Evolutionary conservation across 1,140 invertebrate species (phyloP).

Genomic region (Sminthurides bifidus): DNA sequence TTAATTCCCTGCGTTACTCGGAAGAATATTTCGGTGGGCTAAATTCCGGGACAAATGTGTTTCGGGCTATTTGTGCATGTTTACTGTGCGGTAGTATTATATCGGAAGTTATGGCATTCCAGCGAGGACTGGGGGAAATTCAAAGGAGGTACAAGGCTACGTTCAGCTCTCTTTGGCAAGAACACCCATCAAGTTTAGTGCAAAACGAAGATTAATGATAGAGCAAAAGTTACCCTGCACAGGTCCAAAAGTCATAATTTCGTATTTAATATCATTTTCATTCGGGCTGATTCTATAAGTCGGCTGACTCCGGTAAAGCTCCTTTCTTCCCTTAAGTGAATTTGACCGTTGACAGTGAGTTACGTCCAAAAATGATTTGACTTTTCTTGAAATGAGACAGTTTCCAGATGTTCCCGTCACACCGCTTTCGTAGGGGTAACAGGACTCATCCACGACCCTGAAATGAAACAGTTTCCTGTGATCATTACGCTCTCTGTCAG

Average conservation of each 20-base stretch:
- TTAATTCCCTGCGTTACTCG: too few relatives aligned
- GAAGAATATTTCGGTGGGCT: too few relatives aligned
- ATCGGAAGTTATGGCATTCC: too few relatives aligned
- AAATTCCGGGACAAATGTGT: too few relatives aligned
- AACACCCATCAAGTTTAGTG: too few relatives aligned
- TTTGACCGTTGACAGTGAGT: conserved; percentile 24
- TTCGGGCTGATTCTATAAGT: conserved; percentile 64
- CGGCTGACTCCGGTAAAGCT: conserved; percentile 63
- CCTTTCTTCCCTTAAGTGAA: conserved; percentile 26
- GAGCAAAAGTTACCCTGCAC: conserved; percentile 80
- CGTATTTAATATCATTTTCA: conserved; percentile 54
- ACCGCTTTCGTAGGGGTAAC: conserved; percentile 63
- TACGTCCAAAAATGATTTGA: conserved; percentile 25
- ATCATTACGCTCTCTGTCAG: background rate
- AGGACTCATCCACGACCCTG: conserved; percentile 65
- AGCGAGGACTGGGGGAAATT: too few relatives aligned
- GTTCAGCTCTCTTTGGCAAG: too few relatives aligned
- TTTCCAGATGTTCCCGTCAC: conserved; percentile 37
- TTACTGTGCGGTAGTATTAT: too few relatives aligned
- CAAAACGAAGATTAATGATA: too few relatives aligned
- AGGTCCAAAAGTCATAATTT: conserved; percentile 81
- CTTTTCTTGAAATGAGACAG: conserved; percentile 38
- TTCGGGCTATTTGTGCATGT: too few relatives aligned
- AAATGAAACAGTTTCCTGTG: background rate
- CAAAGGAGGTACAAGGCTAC: too few relatives aligned